Evolutionary conservation across 2,888 invertebrate genomes (phyloP), one percentile per base, ranked within the genome.

Genomic region (Hipparchia semele): DNA sequence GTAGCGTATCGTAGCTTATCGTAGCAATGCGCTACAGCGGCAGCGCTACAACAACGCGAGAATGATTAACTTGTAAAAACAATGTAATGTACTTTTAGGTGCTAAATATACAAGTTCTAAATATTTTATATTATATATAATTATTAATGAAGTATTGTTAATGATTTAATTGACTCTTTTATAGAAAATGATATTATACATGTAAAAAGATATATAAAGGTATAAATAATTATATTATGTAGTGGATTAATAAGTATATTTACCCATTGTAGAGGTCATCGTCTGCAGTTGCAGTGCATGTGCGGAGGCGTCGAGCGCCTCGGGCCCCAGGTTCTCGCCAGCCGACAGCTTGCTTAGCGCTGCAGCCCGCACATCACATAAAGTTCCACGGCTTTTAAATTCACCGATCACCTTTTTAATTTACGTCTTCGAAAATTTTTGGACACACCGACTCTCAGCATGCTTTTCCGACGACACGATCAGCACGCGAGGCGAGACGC

Each of bases 261-360:
- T 93, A 94, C 94, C 94, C 94, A 94, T 94, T 73, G 94, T 94
- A 83, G 94, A 94, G 85, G 94, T 94, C 94, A 94, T 94, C 82
- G 88, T 94, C 91, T 93, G 92, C 86, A 92, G 87, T 82, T 87
- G 91, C 75, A 84, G 84, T 79, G 89, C 87, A 80, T 90, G 91
- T 80, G 87, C 84, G 80, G 88, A 87, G 90, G 90, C 91, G 89
- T 90, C 90, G 76, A 80, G 84, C 88, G 91, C 93, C 90, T 89
- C 91, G 77, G 91, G 90, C 84, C 90, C 88, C 88, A 90, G 92
- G 85, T 88, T 88, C 86, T 88, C 87, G 81, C 87, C 87, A 83
- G 83, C 87, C 86, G 92, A 92, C 94, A 92, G 90, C 86, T 92
- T 90, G 90, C 82, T 86, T 81, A 88, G 83, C 84, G 84, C 85